Base-by-base conservation (phyloP, 30 jellyfish, hydroid and myxozoan genomes). In the Hydractinia echinata region DNA sequence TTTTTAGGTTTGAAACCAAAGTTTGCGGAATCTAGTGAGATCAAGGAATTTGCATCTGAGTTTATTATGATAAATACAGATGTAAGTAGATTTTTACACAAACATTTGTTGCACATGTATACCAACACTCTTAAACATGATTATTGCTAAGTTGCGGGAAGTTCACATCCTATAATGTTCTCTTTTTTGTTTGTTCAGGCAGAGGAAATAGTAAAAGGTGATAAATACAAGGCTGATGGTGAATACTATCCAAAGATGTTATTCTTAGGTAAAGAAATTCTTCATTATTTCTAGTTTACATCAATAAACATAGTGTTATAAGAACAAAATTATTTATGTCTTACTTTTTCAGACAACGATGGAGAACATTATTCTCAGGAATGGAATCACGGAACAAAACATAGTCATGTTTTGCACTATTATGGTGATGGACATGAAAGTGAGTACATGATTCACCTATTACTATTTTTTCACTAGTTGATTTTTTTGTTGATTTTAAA, bases 31-130 rank as follows among this genome's bases (percentile, higher is more conserved):
- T 94, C 99, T 1, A 68, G 74, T 5, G 96, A 86, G 7, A 94
- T 94, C 68, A 56, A 79, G 9, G 86, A 88, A 69, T 69, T 67
- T 61, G 90, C 97, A 74, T 73, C 84, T 53, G 82, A 88, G 62
- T 94, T 94, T 79, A 72, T 94, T 61, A 94, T 94, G 99, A 82
- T 94, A 71, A 94, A 94, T 66, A 68, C 96, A 8, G 99, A 94
- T 71, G 99, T 94, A 82, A 19, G 95, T 10, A 53, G 79, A 10
- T 62, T 5, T 54, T 10, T 30, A 30, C 44, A 2, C 44, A 30
- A 30, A 30, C 44, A 30, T 30, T 30, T 30, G 44, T 30, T 2
- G 2, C 44, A 30, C 44, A 30, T 30, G 44, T 30, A 30, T 2
- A 30, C 44, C 44, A 30, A 30, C 44, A 30, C 44, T 30, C 44